Evolutionary conservation across 1,140 invertebrate species (phyloP), one percentile per base, ranked within the genome.

Genomic region (Drosophila virilis): DNA sequence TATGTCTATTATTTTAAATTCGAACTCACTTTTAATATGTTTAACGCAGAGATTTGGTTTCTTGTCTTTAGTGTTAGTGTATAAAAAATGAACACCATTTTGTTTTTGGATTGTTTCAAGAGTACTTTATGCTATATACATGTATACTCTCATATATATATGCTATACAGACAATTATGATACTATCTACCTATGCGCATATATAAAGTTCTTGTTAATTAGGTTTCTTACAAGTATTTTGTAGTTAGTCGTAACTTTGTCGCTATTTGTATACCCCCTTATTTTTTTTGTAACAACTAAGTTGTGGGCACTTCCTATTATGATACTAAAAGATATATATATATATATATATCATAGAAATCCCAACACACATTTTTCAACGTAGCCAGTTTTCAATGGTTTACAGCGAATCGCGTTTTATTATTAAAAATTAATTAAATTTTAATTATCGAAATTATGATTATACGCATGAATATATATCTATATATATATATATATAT

Each of bases 181-280:
- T 60, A 60, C 62, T 67, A 61, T 66, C 64, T 73, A 64, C 13
- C 51, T 77, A 76, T 22, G 54, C 42, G 67, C 8, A 52, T 15
- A 52, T 62, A 66, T 61, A 69, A 69, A 55, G 70, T 60, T 86
- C 75, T 86, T 83, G 79, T 86, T 86, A 86, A 86, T 79, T 86
- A 86, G 82, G 83, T 86, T 86, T 86, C 82, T 80, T 82, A 60
- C 78, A 73, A 70, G 83, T 86, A 86, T 79, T 85, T 88, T 81
- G 79, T 86, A 86, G 82, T 74, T 86, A 88, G 72, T 65, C 52
- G 46, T 86, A 76, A 66, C 67, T 54, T 60, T 76, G 57, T 84
- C 61, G 33, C 54, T 50, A 46, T 73, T 58, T 62, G 52, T 76
- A 57, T 43, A 59, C 13, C 33, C 10, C 52, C 64, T 54, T 62